These are phyloP conservation scores for Tenthredo scrophulariae DNA, from an alignment of 2,888 invertebrate genomes.

Conservation along the genomic window DNA sequence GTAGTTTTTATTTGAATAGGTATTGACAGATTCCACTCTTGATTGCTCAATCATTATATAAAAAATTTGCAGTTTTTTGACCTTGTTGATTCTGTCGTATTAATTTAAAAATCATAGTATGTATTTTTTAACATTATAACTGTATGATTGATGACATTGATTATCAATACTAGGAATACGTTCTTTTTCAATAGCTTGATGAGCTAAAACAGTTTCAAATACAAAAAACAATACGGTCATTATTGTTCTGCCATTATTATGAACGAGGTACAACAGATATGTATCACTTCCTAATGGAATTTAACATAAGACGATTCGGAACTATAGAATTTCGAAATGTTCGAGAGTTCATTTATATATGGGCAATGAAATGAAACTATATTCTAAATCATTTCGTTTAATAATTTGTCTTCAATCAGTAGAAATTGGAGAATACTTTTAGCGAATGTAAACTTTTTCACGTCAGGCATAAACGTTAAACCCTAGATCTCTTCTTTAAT, in stretches of 20 bases:
- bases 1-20: background rate
- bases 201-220: background rate
- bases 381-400: background rate
- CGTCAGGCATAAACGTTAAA: background rate
- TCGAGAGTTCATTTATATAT: conserved; percentile 2
- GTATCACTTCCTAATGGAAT: conserved; percentile 24
- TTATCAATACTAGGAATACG: background rate
- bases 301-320: background rate
- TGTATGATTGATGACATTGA: conserved; percentile 22
- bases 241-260: conserved; percentile 9
- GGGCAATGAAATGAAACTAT: conserved; percentile 7
- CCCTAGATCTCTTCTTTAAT: conserved; percentile 62
- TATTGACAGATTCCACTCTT: background rate
- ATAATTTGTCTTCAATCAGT: background rate
- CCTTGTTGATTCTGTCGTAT: background rate
- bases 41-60: background rate
- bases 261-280: conserved; percentile 31
- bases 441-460: background rate
- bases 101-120: background rate
- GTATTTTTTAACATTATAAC: background rate
- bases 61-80: background rate
- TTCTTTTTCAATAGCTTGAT: background rate
- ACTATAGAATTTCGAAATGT: conserved; percentile 1
- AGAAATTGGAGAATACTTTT: background rate
- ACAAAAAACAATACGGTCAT: background rate